Percentiles rank a stretch among this genome's conserved stretches.
phyloP scores from a whole-genome alignment of 2,113 vertebrate species.

The Sus scrofa region DNA sequence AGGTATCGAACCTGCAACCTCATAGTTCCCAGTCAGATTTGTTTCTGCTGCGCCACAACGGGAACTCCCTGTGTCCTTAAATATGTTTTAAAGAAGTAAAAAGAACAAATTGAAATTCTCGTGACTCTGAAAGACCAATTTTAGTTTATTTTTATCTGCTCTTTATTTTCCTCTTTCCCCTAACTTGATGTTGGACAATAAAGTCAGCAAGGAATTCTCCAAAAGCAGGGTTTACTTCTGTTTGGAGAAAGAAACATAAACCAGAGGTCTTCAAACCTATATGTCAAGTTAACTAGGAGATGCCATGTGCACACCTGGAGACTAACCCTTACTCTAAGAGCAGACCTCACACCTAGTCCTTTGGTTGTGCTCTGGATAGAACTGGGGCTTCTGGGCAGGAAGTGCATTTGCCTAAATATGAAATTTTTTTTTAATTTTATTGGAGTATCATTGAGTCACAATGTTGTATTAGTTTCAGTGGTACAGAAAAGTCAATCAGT shows the following conservation, averaged over 20 bases:
- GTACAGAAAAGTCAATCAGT: no score
- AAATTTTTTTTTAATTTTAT: no score
- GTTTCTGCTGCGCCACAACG: no score
- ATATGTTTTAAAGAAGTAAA: slow-evolving; percentile 25
- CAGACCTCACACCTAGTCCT: not conserved
- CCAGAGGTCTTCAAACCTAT: not conserved
- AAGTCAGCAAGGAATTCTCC: not conserved
- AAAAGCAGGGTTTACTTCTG: not conserved
- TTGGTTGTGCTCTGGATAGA: not conserved
- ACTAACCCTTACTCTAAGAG: not conserved
- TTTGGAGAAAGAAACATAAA: slow-evolving; percentile 36
- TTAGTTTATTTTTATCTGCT: slow-evolving; percentile 42
- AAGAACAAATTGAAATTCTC: slow-evolving; percentile 5
- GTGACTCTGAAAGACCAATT: slow-evolving; percentile 33
- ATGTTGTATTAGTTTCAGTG: no score
- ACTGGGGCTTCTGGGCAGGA: not conserved
- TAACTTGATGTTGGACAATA: not conserved
- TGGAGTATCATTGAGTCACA: no score
- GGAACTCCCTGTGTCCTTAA: not conserved
- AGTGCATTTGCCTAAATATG: not conserved
- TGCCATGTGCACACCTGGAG: not conserved
- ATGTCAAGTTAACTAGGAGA: not conserved
- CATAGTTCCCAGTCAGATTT: no score
- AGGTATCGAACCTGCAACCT: no score
- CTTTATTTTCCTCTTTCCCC: not conserved